Evolutionary conservation across 2,113 vertebrate species (phyloP).

Genomic region (Penelope pileata): DNA sequence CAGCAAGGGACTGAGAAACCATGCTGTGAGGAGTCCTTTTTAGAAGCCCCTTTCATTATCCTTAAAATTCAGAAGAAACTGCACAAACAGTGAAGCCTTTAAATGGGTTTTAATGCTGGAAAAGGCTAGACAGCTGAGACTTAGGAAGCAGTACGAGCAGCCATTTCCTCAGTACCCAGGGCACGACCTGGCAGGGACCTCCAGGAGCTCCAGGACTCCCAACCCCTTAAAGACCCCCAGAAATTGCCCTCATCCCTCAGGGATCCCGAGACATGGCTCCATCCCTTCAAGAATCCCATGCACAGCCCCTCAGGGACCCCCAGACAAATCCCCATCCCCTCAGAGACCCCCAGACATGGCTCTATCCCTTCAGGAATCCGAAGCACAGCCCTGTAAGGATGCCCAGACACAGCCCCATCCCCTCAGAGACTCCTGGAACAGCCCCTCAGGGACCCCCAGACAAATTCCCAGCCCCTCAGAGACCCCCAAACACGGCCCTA

Average conservation of each 20-base stretch:
- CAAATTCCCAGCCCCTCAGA: background rate
- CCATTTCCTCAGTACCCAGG: background rate
- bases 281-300: background rate
- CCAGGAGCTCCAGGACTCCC: background rate
- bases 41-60: too few relatives aligned
- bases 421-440: background rate
- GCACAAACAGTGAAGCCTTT: fast-evolving
- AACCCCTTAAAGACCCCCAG: background rate
- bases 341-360: background rate
- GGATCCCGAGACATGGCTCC: too few relatives aligned
- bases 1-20: background rate
- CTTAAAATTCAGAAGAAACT: background rate
- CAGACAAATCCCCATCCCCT: background rate
- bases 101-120: background rate
- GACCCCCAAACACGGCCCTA: background rate
- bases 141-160: background rate
- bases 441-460: background rate
- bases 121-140: background rate
- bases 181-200: background rate
- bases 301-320: too few relatives aligned
- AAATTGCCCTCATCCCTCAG: too few relatives aligned
- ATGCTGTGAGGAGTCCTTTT: background rate
- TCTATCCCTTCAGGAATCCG: background rate
- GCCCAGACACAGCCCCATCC: background rate
- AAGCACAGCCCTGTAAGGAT: too few relatives aligned